Evolutionary conservation across 1,140 invertebrate genomes (phyloP), one percentile per base, ranked within the genome.

Genomic region (Heterodera schachtii): DNA sequence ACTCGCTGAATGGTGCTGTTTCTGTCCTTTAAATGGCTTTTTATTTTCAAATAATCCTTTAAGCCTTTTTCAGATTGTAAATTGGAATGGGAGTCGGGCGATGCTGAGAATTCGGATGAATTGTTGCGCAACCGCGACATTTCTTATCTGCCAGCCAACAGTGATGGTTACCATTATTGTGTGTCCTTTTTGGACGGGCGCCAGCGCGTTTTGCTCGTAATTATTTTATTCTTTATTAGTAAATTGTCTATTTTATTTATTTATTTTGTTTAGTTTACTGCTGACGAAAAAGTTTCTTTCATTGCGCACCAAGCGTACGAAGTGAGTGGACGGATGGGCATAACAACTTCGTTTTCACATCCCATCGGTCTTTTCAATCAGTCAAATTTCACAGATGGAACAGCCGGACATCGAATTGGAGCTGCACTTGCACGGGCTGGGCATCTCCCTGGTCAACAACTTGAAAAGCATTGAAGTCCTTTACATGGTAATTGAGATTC

Each of bases 401-500:
- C 78, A 85, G 31, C 86, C 89, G 9, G 79, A 87, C 75, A 81
- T 89, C 76, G 83, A 87, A 82, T 52, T 84, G 90, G 92, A 91
- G 93, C 79, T 94, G 94, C 83, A 93, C 74, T 93, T 98, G 80
- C 94, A 96, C 86, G 95, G 96, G 6, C 91, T 98, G 70, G 96
- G 97, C 0, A 88, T 99, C 4, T 98, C 96, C 0, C 91, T 99
- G 2, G 94, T 98, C 19, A 95, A 98, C 90, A 96, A 98, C 90
- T 87, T 92, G 19, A 92, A 92, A 1, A 92, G 92, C 75, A 90
- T 93, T 31, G 97, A 98, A 91, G 92, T 98, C 7, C 91, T 97
- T 57, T 98, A 98, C 89, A 91, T 98, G 87, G 94, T 82, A 2
- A 41, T 70, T n/a, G 19, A 52, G 19, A 52, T 69, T 69, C 70